Base-by-base conservation (phyloP, 2,113 vertebrate genomes). In the Phalacrocorax brasilianus region DNA sequence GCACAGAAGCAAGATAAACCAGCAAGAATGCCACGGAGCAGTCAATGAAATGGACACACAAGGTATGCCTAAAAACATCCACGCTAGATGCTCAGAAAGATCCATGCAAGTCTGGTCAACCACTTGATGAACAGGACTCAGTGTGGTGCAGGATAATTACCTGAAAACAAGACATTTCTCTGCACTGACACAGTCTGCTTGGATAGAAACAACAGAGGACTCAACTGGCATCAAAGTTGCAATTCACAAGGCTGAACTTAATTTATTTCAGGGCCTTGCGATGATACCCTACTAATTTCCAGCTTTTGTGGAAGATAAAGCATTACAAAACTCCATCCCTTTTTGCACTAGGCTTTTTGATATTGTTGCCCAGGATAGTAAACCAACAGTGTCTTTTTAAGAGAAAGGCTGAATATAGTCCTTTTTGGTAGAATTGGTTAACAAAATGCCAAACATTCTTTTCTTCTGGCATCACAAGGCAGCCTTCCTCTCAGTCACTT, bases 1-100 rank as follows among this genome's bases (percentile, higher is more conserved):
- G 44, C 44, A 47, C 21, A 17, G n/a, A 59, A 63, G 26, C 8
- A 18, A 45, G 47, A 23, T 8, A 58, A 70, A 59, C 6, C 7
- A 44, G 28, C 24, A 55, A n/a, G 23, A 93, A 6, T 4, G 9
- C 8, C 22, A 10, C 1, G 1, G 24, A 55, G 19, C 5, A 19
- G 24, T 18, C 53, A 44, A 23, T 3, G 6, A 38, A 42, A 50
- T 0, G 0, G 62, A 21, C 33, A 21, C 47, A 32, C 0, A 0
- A 52, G 17, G 45, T 26, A 45, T 30, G 22, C 56, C 21, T 7
- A 21, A 49, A 14, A 13, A 13, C 12, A 5, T 32, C 33, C 24
- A 14, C 6, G 12, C 21, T 21, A 52, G 86, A 27, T 1, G 5
- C 14, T 47, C 19, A n/a, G 24, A 16, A 78, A 75, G 59, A 73